Evolutionary conservation across 2,888 invertebrate species (phyloP).

Genomic region (Stenolophus ochropezus): DNA sequence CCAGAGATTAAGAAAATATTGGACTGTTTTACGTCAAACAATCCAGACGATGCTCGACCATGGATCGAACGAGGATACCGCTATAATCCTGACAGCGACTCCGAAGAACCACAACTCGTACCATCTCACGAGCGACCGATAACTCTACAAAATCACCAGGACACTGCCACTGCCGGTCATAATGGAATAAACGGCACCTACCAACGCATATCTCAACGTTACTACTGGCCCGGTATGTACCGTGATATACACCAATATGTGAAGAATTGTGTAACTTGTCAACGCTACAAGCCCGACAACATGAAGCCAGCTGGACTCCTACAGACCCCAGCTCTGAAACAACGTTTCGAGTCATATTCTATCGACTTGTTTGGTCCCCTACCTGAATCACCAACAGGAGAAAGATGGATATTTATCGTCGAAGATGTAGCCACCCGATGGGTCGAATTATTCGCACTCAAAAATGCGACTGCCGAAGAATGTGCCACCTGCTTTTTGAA

Average conservation of each 20-base stretch:
- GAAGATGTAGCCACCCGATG: constrained; percentile 37
- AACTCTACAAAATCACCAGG: constrained; percentile 63
- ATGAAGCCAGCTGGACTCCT: constrained; percentile 51
- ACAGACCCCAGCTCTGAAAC: constrained; percentile 28
- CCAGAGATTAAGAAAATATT: constrained; percentile 57
- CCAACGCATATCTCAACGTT: constrained; percentile 30
- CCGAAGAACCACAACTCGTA: constrained; percentile 61
- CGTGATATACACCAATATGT: constrained; percentile 20
- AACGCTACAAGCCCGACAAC: constrained; percentile 60
- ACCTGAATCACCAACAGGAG: constrained; percentile 52
- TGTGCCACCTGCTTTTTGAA: constrained; percentile 66
- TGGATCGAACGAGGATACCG: constrained; percentile 55
- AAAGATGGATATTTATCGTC: constrained; percentile 66
- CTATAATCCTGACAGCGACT: constrained; percentile 43
- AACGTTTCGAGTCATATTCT: constrained; percentile 27
- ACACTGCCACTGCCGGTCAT: constrained; percentile 49
- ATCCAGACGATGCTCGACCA: background rate
- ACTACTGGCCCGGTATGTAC: constrained; percentile 56
- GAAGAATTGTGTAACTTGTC: constrained; percentile 37
- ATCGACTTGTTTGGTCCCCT: constrained; percentile 49
- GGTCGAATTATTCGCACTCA: constrained; percentile 65
- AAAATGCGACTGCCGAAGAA: constrained; percentile 65
- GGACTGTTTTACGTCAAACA: constrained; percentile 1
- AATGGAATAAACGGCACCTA: constrained; percentile 49
- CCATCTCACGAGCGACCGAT: constrained; percentile 61